phyloP scores from a whole-genome alignment of 2,113 vertebrate species.

The Galeopterus variegatus region DNA sequence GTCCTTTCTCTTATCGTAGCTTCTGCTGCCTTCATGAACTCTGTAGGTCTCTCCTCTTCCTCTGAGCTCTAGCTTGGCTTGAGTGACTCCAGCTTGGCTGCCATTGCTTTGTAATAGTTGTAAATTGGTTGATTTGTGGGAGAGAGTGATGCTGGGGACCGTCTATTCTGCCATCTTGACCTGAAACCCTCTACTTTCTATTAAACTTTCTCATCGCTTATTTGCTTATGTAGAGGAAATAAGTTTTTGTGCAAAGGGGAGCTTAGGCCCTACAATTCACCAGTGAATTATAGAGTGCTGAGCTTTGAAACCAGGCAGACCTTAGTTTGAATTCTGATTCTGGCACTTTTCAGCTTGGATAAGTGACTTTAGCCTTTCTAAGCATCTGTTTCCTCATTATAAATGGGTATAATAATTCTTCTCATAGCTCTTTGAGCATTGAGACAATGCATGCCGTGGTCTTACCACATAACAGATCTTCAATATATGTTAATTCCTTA shows the following conservation, averaged over 20 bases:
- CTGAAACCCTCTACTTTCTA: not conserved
- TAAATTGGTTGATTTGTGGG: no score
- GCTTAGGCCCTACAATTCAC: not conserved
- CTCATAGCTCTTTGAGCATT: slow-evolving; percentile 40
- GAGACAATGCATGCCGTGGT: not conserved
- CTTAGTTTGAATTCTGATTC: slow-evolving; percentile 41
- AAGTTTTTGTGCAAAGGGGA: slow-evolving; percentile 43
- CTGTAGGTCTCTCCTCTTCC: no score
- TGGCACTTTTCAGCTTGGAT: slow-evolving; percentile 22
- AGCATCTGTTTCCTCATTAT: not conserved
- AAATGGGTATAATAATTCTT: slow-evolving; percentile 7
- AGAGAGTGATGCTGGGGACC: no score
- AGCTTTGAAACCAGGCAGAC: slow-evolving; percentile 24
- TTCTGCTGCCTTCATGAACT: no score
- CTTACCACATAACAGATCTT: slow-evolving; percentile 4
- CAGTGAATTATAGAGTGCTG: not conserved
- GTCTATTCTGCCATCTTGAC: no score
- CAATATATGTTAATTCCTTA: slow-evolving; percentile 50
- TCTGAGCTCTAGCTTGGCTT: no score
- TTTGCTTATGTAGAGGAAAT: not conserved
- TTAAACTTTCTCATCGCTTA: slow-evolving; percentile 47
- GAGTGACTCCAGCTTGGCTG: no score
- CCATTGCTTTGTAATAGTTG: no score
- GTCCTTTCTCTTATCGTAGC: no score
- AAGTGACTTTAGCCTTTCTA: slow-evolving; percentile 49